A percentile compares a stretch with the other conserved stretches of the same genome.
These are phyloP conservation scores for Limnephilus auricula DNA, from an alignment of 2,888 invertebrate genomes.

Conservation along the genomic window DNA sequence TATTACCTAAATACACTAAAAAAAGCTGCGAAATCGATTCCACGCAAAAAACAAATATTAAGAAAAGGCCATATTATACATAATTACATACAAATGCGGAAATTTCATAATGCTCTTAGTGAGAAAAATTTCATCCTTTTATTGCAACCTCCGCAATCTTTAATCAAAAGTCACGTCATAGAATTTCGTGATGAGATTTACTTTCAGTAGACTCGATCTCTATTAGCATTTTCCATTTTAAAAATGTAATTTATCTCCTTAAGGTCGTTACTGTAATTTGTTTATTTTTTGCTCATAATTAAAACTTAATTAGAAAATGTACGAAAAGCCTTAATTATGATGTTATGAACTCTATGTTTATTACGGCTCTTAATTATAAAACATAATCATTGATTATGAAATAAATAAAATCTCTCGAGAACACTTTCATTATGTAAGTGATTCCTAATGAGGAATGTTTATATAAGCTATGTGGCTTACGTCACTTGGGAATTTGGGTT, in stretches of 20 bases:
- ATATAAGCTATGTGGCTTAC: background rate
- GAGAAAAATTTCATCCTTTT: background rate
- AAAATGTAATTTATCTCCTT: slow-evolving; percentile 28
- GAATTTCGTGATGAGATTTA: slow-evolving; percentile 12
- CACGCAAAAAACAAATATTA: no score
- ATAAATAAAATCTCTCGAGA: background rate
- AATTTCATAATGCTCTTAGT: background rate
- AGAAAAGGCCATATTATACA: no score
- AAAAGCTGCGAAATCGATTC: no score
- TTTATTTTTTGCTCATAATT: slow-evolving; percentile 30
- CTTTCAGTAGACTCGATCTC: slow-evolving; percentile 16
- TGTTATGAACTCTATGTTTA: background rate
- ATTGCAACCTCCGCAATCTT: background rate
- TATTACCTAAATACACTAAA: no score
- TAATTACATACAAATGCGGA: no score
- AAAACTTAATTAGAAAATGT: slow-evolving; percentile 31
- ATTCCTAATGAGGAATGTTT: background rate
- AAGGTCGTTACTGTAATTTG: slow-evolving; percentile 25
- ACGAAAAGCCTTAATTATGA: background rate
- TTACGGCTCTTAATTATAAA: background rate
- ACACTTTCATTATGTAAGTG: background rate
- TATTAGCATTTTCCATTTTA: background rate
- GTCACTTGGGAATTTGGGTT: background rate
- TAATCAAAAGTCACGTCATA: background rate
- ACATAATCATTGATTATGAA: background rate